Conservation (phyloP, 92 coral and sea anemone genomes). For the Parazoanthus atlanticus region DNA sequence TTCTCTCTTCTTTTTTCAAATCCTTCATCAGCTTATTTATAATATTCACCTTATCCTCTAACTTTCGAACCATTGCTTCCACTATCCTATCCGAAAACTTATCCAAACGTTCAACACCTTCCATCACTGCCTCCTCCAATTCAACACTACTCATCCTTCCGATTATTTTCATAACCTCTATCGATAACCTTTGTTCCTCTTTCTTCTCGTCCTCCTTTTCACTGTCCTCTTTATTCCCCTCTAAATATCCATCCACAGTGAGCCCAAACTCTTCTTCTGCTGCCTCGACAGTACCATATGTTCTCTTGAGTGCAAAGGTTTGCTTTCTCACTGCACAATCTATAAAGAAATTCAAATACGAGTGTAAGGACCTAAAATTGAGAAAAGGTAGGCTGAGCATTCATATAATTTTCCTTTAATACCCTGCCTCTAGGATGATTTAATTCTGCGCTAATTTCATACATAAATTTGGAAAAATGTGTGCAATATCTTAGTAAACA, state of each 20-base stretch:
- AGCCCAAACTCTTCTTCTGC: background rate
- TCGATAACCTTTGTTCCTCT: background rate
- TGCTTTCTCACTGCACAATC: constrained; percentile 1
- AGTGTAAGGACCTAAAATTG: background rate
- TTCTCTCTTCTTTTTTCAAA: background rate
- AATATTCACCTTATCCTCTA: background rate
- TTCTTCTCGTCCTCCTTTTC: too few relatives aligned
- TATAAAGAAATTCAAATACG: background rate
- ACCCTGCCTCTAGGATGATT: too few relatives aligned
- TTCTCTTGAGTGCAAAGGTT: background rate
- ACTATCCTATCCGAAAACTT: background rate
- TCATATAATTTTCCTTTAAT: too few relatives aligned
- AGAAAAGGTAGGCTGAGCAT: background rate
- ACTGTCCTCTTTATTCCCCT: background rate
- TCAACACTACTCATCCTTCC: background rate
- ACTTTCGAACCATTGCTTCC: background rate
- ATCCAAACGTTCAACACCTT: background rate
- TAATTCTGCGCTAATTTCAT: too few relatives aligned
- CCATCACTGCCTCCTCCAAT: constrained; percentile 2
- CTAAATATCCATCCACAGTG: background rate
- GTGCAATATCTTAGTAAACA: too few relatives aligned
- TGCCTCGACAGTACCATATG: background rate
- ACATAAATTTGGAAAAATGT: too few relatives aligned
- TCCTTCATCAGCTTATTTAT: background rate
- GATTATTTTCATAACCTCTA: background rate